Evolutionary conservation across 2,888 invertebrate species (phyloP).

Genomic region (Xestia sexstrigata): DNA sequence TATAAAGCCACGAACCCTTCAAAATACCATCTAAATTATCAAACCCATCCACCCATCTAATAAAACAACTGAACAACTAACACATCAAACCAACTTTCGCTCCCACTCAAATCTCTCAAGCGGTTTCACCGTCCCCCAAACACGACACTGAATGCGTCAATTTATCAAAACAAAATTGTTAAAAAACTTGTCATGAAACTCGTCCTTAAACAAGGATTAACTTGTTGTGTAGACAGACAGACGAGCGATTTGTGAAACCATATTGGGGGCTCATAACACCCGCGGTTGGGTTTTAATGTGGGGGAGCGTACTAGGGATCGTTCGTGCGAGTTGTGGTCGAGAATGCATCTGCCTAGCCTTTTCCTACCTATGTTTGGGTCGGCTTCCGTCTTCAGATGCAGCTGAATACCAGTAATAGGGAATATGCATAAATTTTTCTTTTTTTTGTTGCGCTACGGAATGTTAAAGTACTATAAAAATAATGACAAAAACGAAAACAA

Average conservation of each 20-base stretch:
- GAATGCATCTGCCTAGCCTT: background rate
- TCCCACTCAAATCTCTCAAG: slow-evolving; percentile 4
- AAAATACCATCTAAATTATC: background rate
- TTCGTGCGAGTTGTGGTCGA: slow-evolving; percentile 25
- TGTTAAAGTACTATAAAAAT: too few relatives aligned
- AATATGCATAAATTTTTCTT: too few relatives aligned
- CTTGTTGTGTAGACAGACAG: slow-evolving; percentile 63
- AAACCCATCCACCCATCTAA: background rate
- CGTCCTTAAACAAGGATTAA: slow-evolving; percentile 61
- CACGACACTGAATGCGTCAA: slow-evolving; percentile 26
- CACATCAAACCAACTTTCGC: background rate
- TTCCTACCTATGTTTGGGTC: background rate
- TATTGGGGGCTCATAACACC: slow-evolving; percentile 63
- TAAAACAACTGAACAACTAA: slow-evolving; percentile 5
- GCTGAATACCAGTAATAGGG: background rate
- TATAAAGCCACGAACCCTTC: background rate
- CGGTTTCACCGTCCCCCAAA: slow-evolving; percentile 2
- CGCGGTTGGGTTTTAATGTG: slow-evolving; percentile 58
- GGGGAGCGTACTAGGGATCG: slow-evolving; percentile 16
- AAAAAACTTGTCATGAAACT: slow-evolving; percentile 47
- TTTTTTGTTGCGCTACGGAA: too few relatives aligned
- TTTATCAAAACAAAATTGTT: slow-evolving; percentile 52
- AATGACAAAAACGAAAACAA: too few relatives aligned
- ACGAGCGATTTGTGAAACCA: slow-evolving; percentile 66
- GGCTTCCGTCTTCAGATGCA: background rate